Evolutionary conservation across 2,888 invertebrate species (phyloP).

Genomic region (Bombyx huttoni): DNA sequence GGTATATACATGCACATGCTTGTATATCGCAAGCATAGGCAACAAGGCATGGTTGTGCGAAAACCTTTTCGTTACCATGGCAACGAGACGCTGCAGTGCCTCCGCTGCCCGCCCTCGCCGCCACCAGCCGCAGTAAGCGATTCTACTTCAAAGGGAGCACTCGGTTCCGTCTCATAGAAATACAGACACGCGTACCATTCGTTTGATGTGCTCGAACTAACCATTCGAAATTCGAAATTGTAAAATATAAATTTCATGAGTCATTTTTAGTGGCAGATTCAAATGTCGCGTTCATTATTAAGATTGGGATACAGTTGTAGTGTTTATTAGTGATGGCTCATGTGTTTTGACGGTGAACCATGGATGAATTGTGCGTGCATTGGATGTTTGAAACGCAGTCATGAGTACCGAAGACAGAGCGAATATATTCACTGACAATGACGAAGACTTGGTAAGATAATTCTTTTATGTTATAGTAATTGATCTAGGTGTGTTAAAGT

Average conservation of each 20-base stretch:
- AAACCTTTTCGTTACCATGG: constrained; percentile 47
- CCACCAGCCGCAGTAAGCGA: constrained; percentile 48
- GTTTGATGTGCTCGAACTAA: constrained; percentile 9
- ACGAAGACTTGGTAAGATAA: constrained; percentile 48
- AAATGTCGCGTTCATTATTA: not conserved
- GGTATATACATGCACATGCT: no score
- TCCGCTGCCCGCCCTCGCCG: constrained; percentile 43
- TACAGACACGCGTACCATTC: constrained; percentile 1
- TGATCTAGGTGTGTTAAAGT: constrained; percentile 28
- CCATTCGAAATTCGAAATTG: constrained; percentile 8
- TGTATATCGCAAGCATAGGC: no score
- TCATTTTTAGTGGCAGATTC: not conserved
- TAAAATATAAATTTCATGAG: no score
- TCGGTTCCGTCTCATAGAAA: constrained; percentile 9
- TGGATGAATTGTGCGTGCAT: constrained; percentile 38
- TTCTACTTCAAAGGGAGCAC: constrained; percentile 25
- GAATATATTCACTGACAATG: constrained; percentile 59
- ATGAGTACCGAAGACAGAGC: constrained; percentile 60
- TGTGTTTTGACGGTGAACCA: constrained; percentile 48
- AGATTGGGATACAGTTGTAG: constrained; percentile 57
- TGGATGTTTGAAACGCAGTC: constrained; percentile 32
- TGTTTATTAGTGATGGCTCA: constrained; percentile 36
- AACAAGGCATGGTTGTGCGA: no score
- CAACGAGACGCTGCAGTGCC: constrained; percentile 63
- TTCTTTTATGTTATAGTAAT: not conserved